A percentile compares a stretch with the other conserved stretches of the same genome.
phyloP scores from a whole-genome alignment of 1,140 invertebrate genomes.

The Drosophila sproati region DNA sequence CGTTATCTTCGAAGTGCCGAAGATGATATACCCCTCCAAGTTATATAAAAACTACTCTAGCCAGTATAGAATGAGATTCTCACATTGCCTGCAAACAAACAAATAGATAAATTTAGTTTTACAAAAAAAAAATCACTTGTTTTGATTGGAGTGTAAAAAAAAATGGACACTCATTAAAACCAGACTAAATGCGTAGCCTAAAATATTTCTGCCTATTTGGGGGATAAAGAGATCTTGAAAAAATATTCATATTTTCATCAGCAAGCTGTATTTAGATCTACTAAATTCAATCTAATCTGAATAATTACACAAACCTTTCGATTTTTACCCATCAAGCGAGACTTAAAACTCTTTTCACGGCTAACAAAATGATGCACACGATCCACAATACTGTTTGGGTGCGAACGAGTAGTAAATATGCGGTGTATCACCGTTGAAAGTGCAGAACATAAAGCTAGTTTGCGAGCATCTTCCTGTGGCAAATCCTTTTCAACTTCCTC shows the following conservation, averaged over 20 bases:
- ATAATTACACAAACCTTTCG: constrained; percentile 85
- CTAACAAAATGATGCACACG: constrained; percentile 90
- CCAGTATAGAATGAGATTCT: too few species aligned
- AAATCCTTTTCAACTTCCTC: constrained; percentile 90
- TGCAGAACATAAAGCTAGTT: constrained; percentile 90
- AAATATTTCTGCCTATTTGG: too few species aligned
- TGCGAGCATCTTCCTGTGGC: constrained; percentile 87
- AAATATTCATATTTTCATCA: neutral
- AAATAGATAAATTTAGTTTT: neutral
- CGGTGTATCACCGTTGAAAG: constrained; percentile 90
- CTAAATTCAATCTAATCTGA: neutral
- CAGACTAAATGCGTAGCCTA: too few species aligned
- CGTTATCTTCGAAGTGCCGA: too few species aligned
- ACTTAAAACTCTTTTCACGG: constrained; percentile 92
- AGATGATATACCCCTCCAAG: neutral
- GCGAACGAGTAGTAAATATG: constrained; percentile 79
- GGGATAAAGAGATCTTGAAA: neutral
- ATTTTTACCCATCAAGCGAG: constrained; percentile 89
- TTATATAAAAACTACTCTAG: neutral
- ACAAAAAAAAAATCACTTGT: too few species aligned
- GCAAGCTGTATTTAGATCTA: too few species aligned
- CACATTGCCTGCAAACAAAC: neutral
- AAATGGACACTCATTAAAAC: too few species aligned
- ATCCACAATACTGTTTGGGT: constrained; percentile 79
- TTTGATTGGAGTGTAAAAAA: too few species aligned